Percentiles rank a stretch among this genome's conserved stretches.
These are phyloP conservation scores for Uria lomvia DNA, from an alignment of 2,113 vertebrate species.

Conservation along the genomic window DNA sequence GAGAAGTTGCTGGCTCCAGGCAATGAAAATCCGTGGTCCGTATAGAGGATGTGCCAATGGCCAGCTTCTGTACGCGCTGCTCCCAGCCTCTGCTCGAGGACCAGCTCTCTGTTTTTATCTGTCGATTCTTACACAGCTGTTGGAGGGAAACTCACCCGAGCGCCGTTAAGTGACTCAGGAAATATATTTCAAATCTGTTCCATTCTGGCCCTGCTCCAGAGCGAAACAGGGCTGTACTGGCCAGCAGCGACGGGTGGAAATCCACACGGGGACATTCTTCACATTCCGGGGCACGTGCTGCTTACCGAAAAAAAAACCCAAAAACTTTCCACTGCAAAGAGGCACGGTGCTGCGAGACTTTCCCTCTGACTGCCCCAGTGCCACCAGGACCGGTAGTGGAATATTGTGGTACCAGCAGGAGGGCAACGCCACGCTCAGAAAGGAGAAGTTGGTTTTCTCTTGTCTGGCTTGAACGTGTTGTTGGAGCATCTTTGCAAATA, in stretches of 20 bases:
- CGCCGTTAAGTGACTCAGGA: neutral
- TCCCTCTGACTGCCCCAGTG: neutral
- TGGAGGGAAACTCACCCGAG: neutral
- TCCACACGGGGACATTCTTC: conserved; percentile 39
- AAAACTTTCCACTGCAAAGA: conserved; percentile 33
- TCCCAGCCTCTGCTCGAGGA: neutral
- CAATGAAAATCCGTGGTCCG: neutral
- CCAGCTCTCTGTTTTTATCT: neutral
- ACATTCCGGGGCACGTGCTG: conserved; percentile 1
- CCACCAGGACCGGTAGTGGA: neutral
- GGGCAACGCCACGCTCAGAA: neutral
- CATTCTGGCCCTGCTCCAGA: neutral
- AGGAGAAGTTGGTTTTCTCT: neutral
- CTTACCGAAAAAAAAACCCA: neutral
- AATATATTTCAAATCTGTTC: neutral
- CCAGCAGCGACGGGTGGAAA: conserved; percentile 2
- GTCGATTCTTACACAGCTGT: neutral
- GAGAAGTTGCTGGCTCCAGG: neutral
- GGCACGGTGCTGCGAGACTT: neutral
- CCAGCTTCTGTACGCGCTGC: neutral
- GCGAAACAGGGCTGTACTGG: neutral
- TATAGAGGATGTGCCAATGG: neutral
- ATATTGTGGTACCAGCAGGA: neutral
- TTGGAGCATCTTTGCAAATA: neutral
- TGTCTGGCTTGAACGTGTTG: accelerated